phyloP scores from a whole-genome alignment of 1,140 invertebrate species.

The Drosophila sproati region DNA sequence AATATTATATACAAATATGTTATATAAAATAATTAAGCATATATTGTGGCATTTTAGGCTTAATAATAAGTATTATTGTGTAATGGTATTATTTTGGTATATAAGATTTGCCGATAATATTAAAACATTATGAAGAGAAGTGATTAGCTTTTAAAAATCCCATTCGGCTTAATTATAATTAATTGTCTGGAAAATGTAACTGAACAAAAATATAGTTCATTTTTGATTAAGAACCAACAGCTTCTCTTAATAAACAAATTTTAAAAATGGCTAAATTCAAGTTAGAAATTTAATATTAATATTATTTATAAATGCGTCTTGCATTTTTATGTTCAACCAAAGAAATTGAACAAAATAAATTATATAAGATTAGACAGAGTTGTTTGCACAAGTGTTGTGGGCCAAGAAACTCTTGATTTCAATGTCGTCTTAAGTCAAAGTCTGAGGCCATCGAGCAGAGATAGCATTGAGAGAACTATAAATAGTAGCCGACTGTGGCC shows the following conservation, averaged over 20 bases:
- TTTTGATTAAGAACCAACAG: no score
- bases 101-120: no score
- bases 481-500: slow-evolving; percentile 1
- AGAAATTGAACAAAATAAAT: slow-evolving; percentile 13
- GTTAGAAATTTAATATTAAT: no score
- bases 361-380: slow-evolving; percentile 2
- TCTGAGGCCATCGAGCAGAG: slow-evolving; percentile 8
- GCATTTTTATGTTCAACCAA: neutral
- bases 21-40: neutral
- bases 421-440: slow-evolving; percentile 17
- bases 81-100: no score
- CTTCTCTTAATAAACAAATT: neutral
- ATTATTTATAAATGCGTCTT: no score
- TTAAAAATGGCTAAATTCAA: no score
- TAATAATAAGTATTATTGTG: neutral
- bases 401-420: neutral
- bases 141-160: no score
- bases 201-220: no score
- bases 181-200: no score
- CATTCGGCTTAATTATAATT: no score
- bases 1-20: neutral
- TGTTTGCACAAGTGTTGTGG: slow-evolving; percentile 29
- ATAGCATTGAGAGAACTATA: slow-evolving; percentile 22
- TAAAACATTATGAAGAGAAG: no score
- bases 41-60: neutral